A percentile compares a stretch with the other conserved stretches of the same genome.
Evolutionary conservation across 2,888 invertebrate species (phyloP).

Genomic region (Drosophila anomalata): DNA sequence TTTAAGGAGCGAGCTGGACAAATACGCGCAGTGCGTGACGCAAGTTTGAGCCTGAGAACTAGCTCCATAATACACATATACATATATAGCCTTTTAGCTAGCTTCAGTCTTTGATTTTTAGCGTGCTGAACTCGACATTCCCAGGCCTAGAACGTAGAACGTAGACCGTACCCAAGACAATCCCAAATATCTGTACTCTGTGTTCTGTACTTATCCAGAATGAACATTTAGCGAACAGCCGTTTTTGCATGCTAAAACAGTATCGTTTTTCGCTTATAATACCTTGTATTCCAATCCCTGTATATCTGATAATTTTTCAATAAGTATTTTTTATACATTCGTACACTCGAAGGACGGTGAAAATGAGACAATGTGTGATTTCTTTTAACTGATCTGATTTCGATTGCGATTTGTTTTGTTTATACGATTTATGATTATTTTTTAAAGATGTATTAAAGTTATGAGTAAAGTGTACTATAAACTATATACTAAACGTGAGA

Average conservation of each 20-base stretch:
- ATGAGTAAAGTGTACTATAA: conserved; percentile 72
- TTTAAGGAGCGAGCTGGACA: conserved; percentile 88
- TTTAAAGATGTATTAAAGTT: conserved; percentile 76
- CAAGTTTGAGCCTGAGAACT: conserved; percentile 85
- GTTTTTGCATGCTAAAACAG: conserved; percentile 68
- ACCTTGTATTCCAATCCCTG: conserved; percentile 30
- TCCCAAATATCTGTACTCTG: conserved; percentile 54
- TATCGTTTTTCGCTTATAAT: conserved; percentile 44
- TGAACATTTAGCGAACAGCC: conserved; percentile 47
- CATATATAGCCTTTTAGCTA: conserved; percentile 62
- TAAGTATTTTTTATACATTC: conserved; percentile 71
- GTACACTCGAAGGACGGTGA: conserved; percentile 38
- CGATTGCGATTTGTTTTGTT: conserved; percentile 76
- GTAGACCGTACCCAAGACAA: conserved; percentile 60
- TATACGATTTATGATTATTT: conserved; percentile 74
- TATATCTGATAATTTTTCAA: conserved; percentile 65
- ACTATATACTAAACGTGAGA: conserved; percentile 42
- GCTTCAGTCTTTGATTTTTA: conserved; percentile 61
- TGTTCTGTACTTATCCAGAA: conserved; percentile 60
- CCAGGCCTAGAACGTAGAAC: conserved; percentile 51
- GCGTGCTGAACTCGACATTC: conserved; percentile 56
- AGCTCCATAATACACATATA: conserved; percentile 10
- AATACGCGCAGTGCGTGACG: conserved; percentile 89
- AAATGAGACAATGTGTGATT: conserved; percentile 67
- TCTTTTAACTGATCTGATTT: conserved; percentile 67